Evolutionary conservation across 2,888 invertebrate species (phyloP).

Genomic region (Cheilosia impressa): DNA sequence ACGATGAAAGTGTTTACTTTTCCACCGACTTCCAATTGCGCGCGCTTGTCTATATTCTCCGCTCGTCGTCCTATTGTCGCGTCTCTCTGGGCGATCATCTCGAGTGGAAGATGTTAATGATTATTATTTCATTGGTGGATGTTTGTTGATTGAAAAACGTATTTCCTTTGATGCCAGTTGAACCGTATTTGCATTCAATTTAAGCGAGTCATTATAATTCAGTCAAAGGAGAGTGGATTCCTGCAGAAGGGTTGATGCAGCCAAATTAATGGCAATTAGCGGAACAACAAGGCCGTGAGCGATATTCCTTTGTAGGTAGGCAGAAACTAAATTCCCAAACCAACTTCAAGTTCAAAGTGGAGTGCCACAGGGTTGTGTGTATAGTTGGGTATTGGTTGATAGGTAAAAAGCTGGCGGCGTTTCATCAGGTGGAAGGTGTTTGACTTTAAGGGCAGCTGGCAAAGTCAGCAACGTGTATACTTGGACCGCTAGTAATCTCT

Average conservation of each 20-base stretch:
- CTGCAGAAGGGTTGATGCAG: background rate
- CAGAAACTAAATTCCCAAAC: background rate
- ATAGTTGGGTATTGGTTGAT: too few species aligned
- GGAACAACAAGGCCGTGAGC: background rate
- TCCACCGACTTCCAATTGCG: conserved; percentile 17
- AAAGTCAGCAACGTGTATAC: too few species aligned
- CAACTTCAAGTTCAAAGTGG: background rate
- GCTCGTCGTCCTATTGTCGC: conserved; percentile 11
- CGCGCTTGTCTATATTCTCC: background rate
- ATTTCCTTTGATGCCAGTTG: conserved; percentile 33
- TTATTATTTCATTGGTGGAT: conserved; percentile 60
- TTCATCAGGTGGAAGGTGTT: too few species aligned
- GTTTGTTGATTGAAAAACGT: conserved; percentile 51
- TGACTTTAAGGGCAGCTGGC: too few species aligned
- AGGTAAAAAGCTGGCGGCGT: too few species aligned
- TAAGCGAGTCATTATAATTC: conserved; percentile 6
- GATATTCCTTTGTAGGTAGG: background rate
- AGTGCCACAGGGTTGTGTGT: background rate
- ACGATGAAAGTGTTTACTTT: conserved; percentile 51
- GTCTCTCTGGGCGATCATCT: conserved; percentile 53
- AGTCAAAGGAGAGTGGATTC: background rate
- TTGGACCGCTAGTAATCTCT: too few species aligned
- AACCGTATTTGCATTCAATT: conserved; percentile 19
- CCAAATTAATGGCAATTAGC: conserved; percentile 13
- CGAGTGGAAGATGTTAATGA: conserved; percentile 65